Conservation (phyloP, 2,797 vertebrate genomes). For the Gobionotothen gibberifrons region DNA sequence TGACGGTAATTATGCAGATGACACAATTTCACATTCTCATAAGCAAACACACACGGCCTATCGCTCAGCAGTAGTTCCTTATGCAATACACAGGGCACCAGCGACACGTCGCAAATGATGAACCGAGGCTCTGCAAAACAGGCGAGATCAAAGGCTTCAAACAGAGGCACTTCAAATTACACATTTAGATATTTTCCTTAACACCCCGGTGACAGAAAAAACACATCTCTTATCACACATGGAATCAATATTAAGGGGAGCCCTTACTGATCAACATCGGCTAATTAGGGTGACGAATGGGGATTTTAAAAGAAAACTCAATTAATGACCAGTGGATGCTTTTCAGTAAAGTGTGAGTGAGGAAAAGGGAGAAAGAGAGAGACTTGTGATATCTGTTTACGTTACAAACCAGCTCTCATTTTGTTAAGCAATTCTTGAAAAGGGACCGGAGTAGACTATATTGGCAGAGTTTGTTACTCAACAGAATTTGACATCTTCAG, state of each 20-base stretch:
- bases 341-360: conserved; percentile 29
- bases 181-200: conserved; percentile 88
- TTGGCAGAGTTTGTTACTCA: conserved; percentile 57
- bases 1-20: conserved; percentile 84
- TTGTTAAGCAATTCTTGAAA: conserved; percentile 37
- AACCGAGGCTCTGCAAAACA: conserved; percentile 80
- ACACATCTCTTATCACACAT: conserved; percentile 85
- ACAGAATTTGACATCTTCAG: conserved; percentile 45
- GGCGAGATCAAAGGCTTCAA: conserved; percentile 89
- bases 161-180: conserved; percentile 88
- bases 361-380: not conserved
- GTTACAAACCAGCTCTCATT: conserved; percentile 35
- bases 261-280: conserved; percentile 79
- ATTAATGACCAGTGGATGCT: conserved; percentile 82
- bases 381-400: conserved; percentile 50
- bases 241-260: conserved; percentile 85
- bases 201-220: conserved; percentile 82
- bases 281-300: conserved; percentile 83
- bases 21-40: conserved; percentile 80
- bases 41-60: conserved; percentile 78
- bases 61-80: conserved; percentile 77
- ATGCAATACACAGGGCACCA: conserved; percentile 77
- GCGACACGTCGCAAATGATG: conserved; percentile 73
- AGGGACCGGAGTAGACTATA: conserved; percentile 22
- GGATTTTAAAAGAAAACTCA: conserved; percentile 84